Evolutionary conservation across 92 coral and sea anemone species (phyloP), one percentile per base, ranked within the genome.

Genomic region (Parazoanthus swiftii): DNA sequence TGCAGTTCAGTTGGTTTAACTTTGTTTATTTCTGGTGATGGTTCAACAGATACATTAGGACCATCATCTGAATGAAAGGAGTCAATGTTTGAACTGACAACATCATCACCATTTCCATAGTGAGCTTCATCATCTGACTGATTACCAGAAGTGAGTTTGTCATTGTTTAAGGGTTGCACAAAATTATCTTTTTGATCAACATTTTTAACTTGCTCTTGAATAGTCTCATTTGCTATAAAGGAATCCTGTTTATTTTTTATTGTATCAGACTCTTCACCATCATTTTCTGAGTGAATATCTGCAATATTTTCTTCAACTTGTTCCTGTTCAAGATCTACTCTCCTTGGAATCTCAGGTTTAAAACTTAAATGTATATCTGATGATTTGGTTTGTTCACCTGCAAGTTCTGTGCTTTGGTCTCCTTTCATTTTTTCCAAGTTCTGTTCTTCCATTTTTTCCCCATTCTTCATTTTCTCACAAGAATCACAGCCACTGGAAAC

Each of bases 301-400:
- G 58, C n/a, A 15, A 16, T 25, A 6, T 26, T 68, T 3, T 3
- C 2, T 70, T 71, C 46, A 21, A 11, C 78, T 26, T 23, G 21
- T 9, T 84, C 77, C 48, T 71, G 65, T 14, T 84, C 87, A 71
- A 84, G 87, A 46, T 84, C 87, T 44, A n/a, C 38, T 48, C 87
- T 84, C 63, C 65, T 84, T 6, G 87, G 87, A 48, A 84, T 72
- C 66, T 84, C 79, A 13, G 87, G 87, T 51, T 84, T 84, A 48
- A 48, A 26, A 44, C 6, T 15, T 13, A 37, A 70, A 42, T 37
- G 63, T 0, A 36, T 21, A 33, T 44, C 33, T 50, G 26, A 26
- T 14, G 43, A 39, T 15, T 71, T 71, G 6, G 14, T 15, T 43
- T 48, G 87, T 2, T 39, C 76, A 15, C 5, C 75, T 15, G 23